These are phyloP conservation scores for Geopemphigus sp. DNA, from an alignment of 1,140 invertebrate species.

Conservation along the genomic window DNA sequence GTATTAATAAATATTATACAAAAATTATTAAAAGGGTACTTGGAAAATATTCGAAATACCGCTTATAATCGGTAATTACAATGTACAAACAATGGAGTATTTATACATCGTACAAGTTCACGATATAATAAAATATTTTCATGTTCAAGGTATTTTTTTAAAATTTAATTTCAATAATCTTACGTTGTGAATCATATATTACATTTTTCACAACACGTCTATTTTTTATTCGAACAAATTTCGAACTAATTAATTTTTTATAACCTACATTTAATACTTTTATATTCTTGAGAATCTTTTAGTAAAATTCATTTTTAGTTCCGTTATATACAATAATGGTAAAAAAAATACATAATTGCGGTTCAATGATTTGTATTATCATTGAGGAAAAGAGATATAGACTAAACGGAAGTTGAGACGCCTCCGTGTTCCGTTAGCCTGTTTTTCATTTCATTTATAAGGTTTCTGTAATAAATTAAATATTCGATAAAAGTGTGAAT, in stretches of 20 bases:
- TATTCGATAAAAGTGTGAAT: constrained; percentile 11
- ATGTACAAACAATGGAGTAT: no score
- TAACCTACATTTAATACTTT: not conserved
- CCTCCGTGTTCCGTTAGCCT: constrained; percentile 45
- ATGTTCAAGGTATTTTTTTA: not conserved
- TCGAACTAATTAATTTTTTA: no score
- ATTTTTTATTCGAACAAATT: no score
- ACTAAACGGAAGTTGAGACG: constrained; percentile 26
- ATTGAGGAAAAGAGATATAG: constrained; percentile 37
- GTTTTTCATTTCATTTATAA: constrained; percentile 45
- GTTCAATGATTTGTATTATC: constrained; percentile 34
- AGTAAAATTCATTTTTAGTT: not conserved
- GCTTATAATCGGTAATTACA: no score
- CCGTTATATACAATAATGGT: not conserved
- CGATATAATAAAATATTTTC: not conserved
- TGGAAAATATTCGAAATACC: no score
- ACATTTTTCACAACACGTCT: no score
- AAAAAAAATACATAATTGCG: not conserved
- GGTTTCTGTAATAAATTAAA: constrained; percentile 40
- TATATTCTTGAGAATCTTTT: constrained; percentile 4
- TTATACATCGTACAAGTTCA: not conserved
- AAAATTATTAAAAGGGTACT: no score
- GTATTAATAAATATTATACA: no score
- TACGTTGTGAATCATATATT: no score
- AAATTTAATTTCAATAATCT: no score